Evolutionary conservation across 2,888 invertebrate species (phyloP).

Genomic region (Pardosa pseudoannulata): DNA sequence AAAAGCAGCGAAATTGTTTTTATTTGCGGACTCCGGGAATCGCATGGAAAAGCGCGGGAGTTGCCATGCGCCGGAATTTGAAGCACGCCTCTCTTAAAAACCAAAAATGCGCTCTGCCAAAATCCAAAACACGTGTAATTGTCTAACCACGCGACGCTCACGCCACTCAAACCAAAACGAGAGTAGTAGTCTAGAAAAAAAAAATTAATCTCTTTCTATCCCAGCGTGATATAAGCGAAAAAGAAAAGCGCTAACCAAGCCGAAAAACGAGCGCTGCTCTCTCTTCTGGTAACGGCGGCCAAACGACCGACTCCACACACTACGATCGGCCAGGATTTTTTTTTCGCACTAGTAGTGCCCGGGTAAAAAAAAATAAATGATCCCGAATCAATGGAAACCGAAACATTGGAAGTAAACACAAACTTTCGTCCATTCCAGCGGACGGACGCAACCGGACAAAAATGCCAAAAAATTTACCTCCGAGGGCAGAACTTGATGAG

Average conservation of each 20-base stretch:
- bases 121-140: conserved; percentile 37
- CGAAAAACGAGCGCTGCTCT: not conserved
- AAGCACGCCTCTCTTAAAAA: conserved; percentile 41
- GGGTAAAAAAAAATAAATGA: conserved; percentile 41
- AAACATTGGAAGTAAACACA: conserved; percentile 11
- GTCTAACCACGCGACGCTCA: conserved; percentile 24
- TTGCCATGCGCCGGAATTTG: conserved; percentile 58
- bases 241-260: conserved; percentile 29
- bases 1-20: conserved; percentile 47
- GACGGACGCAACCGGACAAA: conserved; percentile 25
- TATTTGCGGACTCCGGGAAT: conserved; percentile 46
- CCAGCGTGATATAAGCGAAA: conserved; percentile 23
- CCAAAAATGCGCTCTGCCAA: conserved; percentile 24
- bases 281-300: conserved; percentile 16
- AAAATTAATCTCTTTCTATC: conserved; percentile 48
- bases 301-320: conserved; percentile 1
- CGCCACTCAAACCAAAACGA: not conserved
- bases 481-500: conserved; percentile 47
- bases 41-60: conserved; percentile 48
- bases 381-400: conserved; percentile 37
- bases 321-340: conserved; percentile 27
- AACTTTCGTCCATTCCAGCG: conserved; percentile 4
- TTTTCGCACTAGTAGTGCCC: conserved; percentile 44
- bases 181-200: conserved; percentile 35
- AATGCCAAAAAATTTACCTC: conserved; percentile 58